Evolutionary conservation across 2,797 vertebrate species (phyloP), one percentile per base, ranked within the genome.

Genomic region (Bufotes viridis): DNA sequence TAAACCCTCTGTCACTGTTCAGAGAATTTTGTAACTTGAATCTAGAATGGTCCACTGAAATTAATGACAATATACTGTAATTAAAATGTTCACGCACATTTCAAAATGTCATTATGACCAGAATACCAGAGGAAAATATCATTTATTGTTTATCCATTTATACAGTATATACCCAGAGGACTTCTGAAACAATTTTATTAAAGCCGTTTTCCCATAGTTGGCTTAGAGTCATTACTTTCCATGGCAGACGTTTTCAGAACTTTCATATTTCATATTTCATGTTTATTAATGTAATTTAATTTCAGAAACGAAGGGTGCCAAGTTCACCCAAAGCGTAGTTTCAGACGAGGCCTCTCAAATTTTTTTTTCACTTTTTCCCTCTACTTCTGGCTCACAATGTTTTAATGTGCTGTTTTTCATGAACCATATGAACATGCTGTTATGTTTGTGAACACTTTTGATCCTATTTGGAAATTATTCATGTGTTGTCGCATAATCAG

Each of bases 281-380:
- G 72, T 63, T 87, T 78, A 78, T 78, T 87, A 87, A 82, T 87
- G 82, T 88, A 84, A 88, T 88, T 88, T 84, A 88, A 88, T 88
- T 88, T 84, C 12, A 49, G 17, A 42, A 13, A 70, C 80, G 78
- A 69, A 74, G 5, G 12, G 11, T 84, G 81, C 87, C 87, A 88
- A 80, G 58, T 88, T 29, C 60, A 51, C 74, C 80, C 51, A 88
- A 88, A 84, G 65, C 53, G 60, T 57, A 15, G 34, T 79, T 88
- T 65, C 58, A 34, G 29, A 84, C 22, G 69, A n/a, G 18, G 72
- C 55, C 55, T 61, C 79, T 82, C 18, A 7, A 17, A 69, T 78
- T 82, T 69, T 81, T 84, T 69, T 81, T 42, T 42, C 6, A 42
- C 78, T 78, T 81, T 84, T 55, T 81, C n/a, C 29, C 8, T 42